phyloP scores from a whole-genome alignment of 2,797 vertebrate species.

The Aeoliscus strigatus region DNA sequence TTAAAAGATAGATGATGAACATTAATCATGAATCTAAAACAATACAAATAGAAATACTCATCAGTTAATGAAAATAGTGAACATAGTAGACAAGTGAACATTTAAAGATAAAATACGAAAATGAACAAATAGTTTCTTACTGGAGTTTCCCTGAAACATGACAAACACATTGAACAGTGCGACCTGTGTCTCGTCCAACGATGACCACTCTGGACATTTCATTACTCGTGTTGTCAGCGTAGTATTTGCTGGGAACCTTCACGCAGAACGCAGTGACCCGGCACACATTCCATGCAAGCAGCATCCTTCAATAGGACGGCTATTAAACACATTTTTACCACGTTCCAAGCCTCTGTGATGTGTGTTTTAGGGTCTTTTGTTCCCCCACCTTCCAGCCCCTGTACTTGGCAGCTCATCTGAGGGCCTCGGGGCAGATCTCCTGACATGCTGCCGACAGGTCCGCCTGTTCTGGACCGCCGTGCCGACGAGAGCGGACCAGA shows the following conservation, averaged over 20 bases:
- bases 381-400: constrained; percentile 43
- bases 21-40: too few species aligned
- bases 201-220: too few species aligned
- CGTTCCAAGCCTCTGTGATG: constrained; percentile 46
- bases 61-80: too few species aligned
- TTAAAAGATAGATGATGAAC: too few species aligned
- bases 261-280: constrained; percentile 38
- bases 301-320: constrained; percentile 47
- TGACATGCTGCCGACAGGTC: constrained; percentile 68
- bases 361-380: constrained; percentile 56
- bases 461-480: constrained; percentile 52
- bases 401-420: constrained; percentile 76
- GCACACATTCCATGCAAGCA: constrained; percentile 59
- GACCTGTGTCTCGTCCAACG: too few species aligned
- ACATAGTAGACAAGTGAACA: too few species aligned
- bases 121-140: too few species aligned
- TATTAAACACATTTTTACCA: constrained; percentile 64
- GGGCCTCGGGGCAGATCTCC: constrained; percentile 56
- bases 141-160: too few species aligned
- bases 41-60: too few species aligned
- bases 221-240: too few species aligned
- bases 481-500: constrained; percentile 50
- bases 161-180: too few species aligned
- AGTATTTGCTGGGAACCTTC: constrained; percentile 56
- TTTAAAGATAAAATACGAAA: too few species aligned